Base-by-base conservation (phyloP, 2,797 vertebrate genomes). In the Bradypodion pumilum region DNA sequence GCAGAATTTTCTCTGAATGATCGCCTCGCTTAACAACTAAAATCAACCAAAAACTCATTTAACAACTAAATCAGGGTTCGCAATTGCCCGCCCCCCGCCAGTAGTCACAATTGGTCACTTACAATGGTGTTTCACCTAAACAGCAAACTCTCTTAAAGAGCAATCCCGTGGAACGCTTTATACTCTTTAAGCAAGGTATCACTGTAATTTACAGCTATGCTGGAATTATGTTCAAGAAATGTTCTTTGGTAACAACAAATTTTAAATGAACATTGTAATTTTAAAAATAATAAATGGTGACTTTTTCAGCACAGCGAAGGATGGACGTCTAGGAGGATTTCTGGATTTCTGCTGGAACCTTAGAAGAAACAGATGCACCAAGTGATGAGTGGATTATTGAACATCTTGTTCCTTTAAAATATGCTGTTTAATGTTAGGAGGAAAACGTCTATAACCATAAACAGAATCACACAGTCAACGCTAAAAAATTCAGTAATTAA, bases 401-500 rank as follows among this genome's bases (percentile, higher is more conserved):
- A 60, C 84, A 76, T 78, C 89, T 86, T 85, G 80, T n/a, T 75
- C 80, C 87, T 91, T 69, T 70, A 84, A 86, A 86, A 86, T 32
- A 60, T 60, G 56, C 49, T 21, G 46, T 74, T 56, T 16, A 81
- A 59, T 15, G 7, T 63, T 72, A 68, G 27, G 37, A 29, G 35
- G 2, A 23, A 15, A 19, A 80, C 21, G 8, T 32, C 74, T 56
- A 42, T 5, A 62, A 10, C 59, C 66, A 85, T 63, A 63, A 79
- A 74, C 40, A 60, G 37, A 70, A 81, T 27, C 29, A 12, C 29
- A 12, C 21, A 56, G 62, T 60, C 74, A 78, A 4, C 27, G 56
- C 78, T 56, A 29, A 40, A 40, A n/a, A 56, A 52, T 27, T 19
- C 27, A n/a, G 49, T 42, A 60, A 78, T 60, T 78, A 78, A 82